Evolutionary conservation across 2,113 vertebrate genomes (phyloP), one percentile per base, ranked within the genome.

Genomic region (Mastomys coucha): DNA sequence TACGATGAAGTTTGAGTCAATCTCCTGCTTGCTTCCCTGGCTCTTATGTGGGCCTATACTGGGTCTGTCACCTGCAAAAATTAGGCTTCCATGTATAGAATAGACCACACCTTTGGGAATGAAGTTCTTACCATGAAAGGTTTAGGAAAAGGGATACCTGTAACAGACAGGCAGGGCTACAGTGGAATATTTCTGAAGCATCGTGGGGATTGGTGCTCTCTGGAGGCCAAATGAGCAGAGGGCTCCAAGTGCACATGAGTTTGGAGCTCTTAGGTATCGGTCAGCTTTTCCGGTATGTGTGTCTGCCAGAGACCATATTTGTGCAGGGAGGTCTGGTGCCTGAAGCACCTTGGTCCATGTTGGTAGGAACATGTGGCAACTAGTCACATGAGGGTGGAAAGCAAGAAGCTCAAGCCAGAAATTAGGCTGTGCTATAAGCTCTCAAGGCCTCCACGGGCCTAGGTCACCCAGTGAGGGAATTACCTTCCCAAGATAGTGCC

Each of bases 141-240:
- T 16, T 16, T 2, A 26, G 67, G 39, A 42, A 60, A 76, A 24
- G 51, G 31, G 14, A 13, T 39, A 11, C 19, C 22, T 19, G 36
- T 17, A 45, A 2, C 26, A 4, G 67, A 19, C 31, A n/a, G 13
- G 14, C 7, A 69, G 17, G 88, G 49, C 11, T 0, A 0, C 4
- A 6, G 7, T 22, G 22, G 58, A 51, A 0, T 24, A 10, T 72
- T 80, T 51, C 49, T 20, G 10, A 58, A 58, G 85, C 63, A 39
- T 73, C 45, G 0, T 0, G 63, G 39, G 33, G 19, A 36, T 56
- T 53, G 65, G 85, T 88, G 45, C 42, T 88, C 1, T 67, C 45
- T 69, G 20, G 31, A 7, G 1, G 33, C 45, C 33, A n/a, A 19
- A 42, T 36, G 31, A 70, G 33, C 65, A 88, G 24, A 20, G 31